Base-by-base conservation (phyloP, 2,888 invertebrate species). In the Melanostoma mellinum region DNA sequence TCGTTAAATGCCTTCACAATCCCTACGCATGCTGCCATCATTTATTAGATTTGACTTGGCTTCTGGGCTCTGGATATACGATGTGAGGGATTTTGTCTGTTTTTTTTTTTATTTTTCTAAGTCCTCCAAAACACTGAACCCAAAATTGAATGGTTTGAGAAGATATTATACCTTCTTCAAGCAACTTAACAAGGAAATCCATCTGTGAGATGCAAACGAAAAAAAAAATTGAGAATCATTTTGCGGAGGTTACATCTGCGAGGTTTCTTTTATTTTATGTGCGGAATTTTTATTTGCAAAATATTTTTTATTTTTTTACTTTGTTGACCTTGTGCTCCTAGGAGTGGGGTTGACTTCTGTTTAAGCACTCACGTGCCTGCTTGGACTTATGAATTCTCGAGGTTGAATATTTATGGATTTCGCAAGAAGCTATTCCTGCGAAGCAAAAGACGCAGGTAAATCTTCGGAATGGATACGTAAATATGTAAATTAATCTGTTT, bases 21-120 rank as follows among this genome's bases (percentile, higher is more conserved):
- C 33, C 53, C 38, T 56, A 72, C 46, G 55, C 68, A 72, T 52
- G 52, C 88, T 88, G 88, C 88, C 89, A 89, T 89, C 89, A 90
- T 90, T 90, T 90, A 90, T 90, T 89, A 90, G 88, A 90, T 89
- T 90, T 88, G 88, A 87, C 88, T 88, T 89, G 88, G 89, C 89
- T 89, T 89, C 87, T 88, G 88, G 32, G 58, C 33, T 46, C 32
- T 8, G 30, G 30, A 56, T 20, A 46, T 36, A 48, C 32, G 38
- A 48, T 50, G 30, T 50, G 20, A 48, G 40, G 50, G 32, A 52
- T 38, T 50, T 4, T 50, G 38, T 36, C 36, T n/a, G 3, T 3
- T 6, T 36, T 35, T 40, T n/a, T 30, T 38, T 36, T 63, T 30
- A 10, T 30, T 50, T 9, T 8, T 10, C 30, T 33, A 32, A 67